A percentile compares a stretch with the other conserved stretches of the same genome.
Evolutionary conservation across 2,888 invertebrate species (phyloP).

Genomic region (Trissolcus japonicus): DNA sequence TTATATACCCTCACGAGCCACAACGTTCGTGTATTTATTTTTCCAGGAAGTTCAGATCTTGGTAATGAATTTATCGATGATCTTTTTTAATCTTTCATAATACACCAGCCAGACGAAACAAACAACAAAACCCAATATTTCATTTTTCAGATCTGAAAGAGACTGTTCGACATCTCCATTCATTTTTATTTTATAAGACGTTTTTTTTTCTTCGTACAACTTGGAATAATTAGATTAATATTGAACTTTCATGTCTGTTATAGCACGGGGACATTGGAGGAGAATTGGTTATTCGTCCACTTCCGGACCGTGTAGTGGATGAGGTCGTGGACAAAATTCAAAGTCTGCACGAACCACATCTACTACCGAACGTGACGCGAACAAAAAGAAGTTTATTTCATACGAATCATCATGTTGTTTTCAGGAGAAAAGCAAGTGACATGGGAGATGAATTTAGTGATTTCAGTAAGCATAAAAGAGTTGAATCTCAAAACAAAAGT

Average conservation of each 20-base stretch:
- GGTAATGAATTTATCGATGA: constrained; percentile 25
- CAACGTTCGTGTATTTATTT: constrained; percentile 9
- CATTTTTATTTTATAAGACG: too few relatives aligned
- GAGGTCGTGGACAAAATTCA: constrained; percentile 67
- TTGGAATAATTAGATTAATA: constrained; percentile 15
- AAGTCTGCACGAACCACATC: constrained; percentile 65
- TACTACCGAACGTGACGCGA: constrained; percentile 76
- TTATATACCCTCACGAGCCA: constrained; percentile 7
- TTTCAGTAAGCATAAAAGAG: constrained; percentile 82
- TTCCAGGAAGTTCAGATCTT: constrained; percentile 25
- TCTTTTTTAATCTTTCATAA: too few relatives aligned
- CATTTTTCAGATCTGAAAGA: too few relatives aligned
- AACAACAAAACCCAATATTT: too few relatives aligned
- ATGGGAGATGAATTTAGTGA: constrained; percentile 84
- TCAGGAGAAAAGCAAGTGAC: constrained; percentile 80
- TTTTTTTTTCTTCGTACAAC: too few relatives aligned
- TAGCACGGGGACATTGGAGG: constrained; percentile 96
- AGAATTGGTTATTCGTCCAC: constrained; percentile 90
- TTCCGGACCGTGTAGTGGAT: constrained; percentile 83
- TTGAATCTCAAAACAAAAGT: background rate
- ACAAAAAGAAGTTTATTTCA: constrained; percentile 75
- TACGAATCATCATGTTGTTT: constrained; percentile 86
- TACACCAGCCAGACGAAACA: too few relatives aligned
- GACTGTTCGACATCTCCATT: background rate
- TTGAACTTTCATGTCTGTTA: constrained; percentile 29